phyloP scores from a whole-genome alignment of 1,140 invertebrate species.

The Eriosoma lanigerum region DNA sequence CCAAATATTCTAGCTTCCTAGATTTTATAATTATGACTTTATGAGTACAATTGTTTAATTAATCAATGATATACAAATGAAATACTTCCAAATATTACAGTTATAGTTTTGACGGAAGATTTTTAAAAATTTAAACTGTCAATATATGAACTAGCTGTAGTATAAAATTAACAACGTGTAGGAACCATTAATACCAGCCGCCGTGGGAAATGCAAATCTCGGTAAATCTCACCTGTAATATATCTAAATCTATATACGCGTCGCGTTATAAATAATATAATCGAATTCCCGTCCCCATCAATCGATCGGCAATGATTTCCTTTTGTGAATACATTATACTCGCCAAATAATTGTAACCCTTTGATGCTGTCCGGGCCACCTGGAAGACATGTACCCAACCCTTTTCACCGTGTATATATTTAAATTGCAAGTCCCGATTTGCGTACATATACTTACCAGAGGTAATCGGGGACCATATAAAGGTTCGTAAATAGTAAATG shows the following conservation, averaged over 20 bases:
- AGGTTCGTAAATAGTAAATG: background rate
- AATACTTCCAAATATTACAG: too few species aligned
- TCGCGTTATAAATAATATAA: background rate
- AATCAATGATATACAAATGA: too few species aligned
- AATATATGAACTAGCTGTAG: too few species aligned
- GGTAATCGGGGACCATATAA: background rate
- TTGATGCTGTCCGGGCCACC: background rate
- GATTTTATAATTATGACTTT: too few species aligned
- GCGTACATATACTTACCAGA: background rate
- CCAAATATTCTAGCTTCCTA: too few species aligned
- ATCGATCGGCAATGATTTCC: slow-evolving; percentile 24
- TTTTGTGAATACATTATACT: slow-evolving; percentile 25
- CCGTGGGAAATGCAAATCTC: slow-evolving; percentile 42
- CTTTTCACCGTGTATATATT: background rate
- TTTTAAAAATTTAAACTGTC: too few species aligned
- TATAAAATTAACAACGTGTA: too few species aligned
- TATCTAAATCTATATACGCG: too few species aligned
- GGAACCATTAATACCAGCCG: too few species aligned
- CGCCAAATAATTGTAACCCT: background rate
- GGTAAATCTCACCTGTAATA: background rate
- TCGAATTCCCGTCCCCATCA: background rate
- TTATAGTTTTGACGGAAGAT: too few species aligned
- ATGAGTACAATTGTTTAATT: too few species aligned
- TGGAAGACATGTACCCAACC: background rate
- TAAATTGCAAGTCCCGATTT: slow-evolving; percentile 5